Conservation (phyloP, 1,140 invertebrate genomes). For the Tyrophagus putrescentiae region DNA sequence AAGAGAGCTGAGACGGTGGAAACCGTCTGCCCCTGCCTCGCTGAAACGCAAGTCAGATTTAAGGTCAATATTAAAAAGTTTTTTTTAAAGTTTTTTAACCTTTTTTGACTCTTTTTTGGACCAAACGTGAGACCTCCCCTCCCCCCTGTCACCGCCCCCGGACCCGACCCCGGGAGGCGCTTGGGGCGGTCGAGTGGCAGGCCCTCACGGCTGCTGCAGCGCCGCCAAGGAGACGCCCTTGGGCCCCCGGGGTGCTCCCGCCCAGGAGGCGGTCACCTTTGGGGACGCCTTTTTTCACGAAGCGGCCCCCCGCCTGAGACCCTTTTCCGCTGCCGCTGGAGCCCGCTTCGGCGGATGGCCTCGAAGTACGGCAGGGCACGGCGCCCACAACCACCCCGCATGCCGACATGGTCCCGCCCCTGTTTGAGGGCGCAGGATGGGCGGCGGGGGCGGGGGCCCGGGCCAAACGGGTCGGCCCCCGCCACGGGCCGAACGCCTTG, state of each 20-base stretch:
- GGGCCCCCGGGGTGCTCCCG: slow-evolving; percentile 34
- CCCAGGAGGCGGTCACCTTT: slow-evolving; percentile 48
- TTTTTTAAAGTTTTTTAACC: too few species aligned
- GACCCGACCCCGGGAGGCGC: slow-evolving; percentile 35
- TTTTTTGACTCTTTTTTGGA: neutral
- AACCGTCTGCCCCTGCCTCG: too few species aligned
- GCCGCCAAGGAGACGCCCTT: slow-evolving; percentile 33
- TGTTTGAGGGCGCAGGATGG: neutral
- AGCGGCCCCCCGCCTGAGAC: slow-evolving; percentile 46
- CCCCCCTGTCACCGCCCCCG: neutral
- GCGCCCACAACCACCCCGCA: neutral
- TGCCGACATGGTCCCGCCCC: neutral
- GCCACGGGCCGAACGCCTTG: too few species aligned
- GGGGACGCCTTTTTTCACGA: slow-evolving; percentile 49
- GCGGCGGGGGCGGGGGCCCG: too few species aligned
- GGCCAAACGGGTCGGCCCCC: too few species aligned
- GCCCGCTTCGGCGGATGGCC: slow-evolving; percentile 49
- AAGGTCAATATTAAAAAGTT: too few species aligned
- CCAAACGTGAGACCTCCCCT: neutral
- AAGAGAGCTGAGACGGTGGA: too few species aligned
- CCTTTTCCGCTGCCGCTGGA: slow-evolving; percentile 43
- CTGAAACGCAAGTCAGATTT: too few species aligned
- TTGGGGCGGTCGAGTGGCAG: slow-evolving; percentile 54
- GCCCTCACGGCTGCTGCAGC: slow-evolving; percentile 46
- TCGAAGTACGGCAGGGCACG: slow-evolving; percentile 28